phyloP scores from a whole-genome alignment of 64 coral and sea anemone species.

The Astreopora myriophthalma region DNA sequence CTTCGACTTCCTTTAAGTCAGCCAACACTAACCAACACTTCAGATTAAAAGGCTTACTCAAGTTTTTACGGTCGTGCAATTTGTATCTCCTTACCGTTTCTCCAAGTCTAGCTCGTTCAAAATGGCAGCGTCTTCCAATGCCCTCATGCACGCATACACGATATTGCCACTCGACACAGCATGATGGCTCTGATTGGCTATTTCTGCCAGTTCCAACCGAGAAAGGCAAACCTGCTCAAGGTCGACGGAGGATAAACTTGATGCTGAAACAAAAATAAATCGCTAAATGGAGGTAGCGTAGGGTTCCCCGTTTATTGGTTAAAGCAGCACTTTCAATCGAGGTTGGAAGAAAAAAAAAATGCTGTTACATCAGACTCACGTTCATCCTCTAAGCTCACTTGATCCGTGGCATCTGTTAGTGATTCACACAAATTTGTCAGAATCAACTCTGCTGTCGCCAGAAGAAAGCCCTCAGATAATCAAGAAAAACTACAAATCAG shows the following conservation, averaged over 20 bases:
- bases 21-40: too few species aligned
- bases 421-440: slow-evolving; percentile 72
- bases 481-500: background rate
- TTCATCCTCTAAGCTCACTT: slow-evolving; percentile 65
- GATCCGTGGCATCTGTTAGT: slow-evolving; percentile 35
- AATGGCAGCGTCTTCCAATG: slow-evolving; percentile 88
- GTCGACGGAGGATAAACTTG: slow-evolving; percentile 61
- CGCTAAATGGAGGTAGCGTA: too few species aligned
- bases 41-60: too few species aligned
- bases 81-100: slow-evolving; percentile 52
- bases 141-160: slow-evolving; percentile 85
- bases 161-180: slow-evolving; percentile 64
- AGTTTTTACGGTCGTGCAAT: background rate
- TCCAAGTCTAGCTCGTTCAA: slow-evolving; percentile 84
- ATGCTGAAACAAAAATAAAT: slow-evolving; percentile 15
- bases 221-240: slow-evolving; percentile 74
- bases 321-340: too few species aligned
- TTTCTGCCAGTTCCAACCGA: slow-evolving; percentile 68
- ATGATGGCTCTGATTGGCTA: slow-evolving; percentile 70
- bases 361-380: slow-evolving; percentile 19
- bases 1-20: too few species aligned
- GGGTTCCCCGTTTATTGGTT: background rate
- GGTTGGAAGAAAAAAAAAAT: background rate
- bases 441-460: slow-evolving; percentile 69
- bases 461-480: slow-evolving; percentile 77